Evolutionary conservation across 2,888 invertebrate species (phyloP), one percentile per base, ranked within the genome.

Genomic region (Patella pellucida): DNA sequence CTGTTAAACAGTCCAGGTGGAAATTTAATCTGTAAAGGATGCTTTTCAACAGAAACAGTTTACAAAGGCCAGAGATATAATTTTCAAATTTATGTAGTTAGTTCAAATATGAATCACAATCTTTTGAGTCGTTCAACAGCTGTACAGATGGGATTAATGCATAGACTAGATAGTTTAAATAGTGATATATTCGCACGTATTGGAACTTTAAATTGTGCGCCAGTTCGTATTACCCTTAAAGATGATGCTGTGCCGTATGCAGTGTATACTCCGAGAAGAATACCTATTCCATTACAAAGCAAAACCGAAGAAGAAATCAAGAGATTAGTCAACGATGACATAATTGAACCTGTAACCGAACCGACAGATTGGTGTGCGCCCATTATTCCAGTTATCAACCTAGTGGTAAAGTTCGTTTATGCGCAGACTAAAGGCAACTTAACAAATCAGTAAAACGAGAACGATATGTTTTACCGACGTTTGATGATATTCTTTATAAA

Each of bases 351-450:
- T 1, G 27, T 27, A 27, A 27, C 27, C 3, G 27, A 27, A 27
- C 27, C 27, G 3, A 27, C 27, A 27, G 27, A 27, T 27, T 27
- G 27, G 27, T 27, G 27, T 3, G 27, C 3, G 3, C 27, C 27
- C 27, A 27, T 27, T 27, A 27, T 27, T 27, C 27, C 27, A 27
- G 27, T 27, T 2, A 27, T 27, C 27, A 27, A 27, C 1, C 27
- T 3, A 2, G 3, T 1, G 69, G 74, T 4, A 76, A 81, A 56
- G 78, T 84, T 12, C 27, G 82, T 27, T 69, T 85, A 11, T 84
- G 83, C 70, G 78, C 82, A 3, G 83, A 85, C 68, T 83, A 83
- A 84, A 68, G 79, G 31, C 68, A 76, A 71, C 73, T 82, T 3
- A 83, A 85, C 71, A 78, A 75, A 52, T 82, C 83, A 0, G 79